phyloP scores from a whole-genome alignment of 2,113 vertebrate genomes.

The Rhineura floridana region DNA sequence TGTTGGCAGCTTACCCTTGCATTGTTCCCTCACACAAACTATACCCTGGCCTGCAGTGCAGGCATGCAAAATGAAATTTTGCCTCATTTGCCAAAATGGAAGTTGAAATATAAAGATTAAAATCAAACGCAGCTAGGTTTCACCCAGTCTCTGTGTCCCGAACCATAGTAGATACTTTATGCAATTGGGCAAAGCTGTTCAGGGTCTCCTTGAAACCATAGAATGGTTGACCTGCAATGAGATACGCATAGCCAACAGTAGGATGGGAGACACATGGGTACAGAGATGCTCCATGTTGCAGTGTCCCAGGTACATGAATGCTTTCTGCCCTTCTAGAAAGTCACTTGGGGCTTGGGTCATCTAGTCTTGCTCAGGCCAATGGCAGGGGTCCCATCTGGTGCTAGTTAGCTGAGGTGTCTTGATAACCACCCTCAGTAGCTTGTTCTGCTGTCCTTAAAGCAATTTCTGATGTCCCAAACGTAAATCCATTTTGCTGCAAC shows the following conservation, averaged over 20 bases:
- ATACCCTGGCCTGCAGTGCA: not conserved
- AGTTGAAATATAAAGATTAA: not conserved
- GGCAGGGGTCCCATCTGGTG: not conserved
- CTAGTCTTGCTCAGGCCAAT: not conserved
- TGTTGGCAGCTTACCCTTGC: not conserved
- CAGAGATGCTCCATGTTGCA: not conserved
- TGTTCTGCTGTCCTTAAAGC: not conserved
- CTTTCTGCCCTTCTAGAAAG: not conserved
- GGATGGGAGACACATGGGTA: not conserved
- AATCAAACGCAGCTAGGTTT: not conserved
- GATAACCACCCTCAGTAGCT: not conserved
- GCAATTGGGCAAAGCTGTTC: not conserved
- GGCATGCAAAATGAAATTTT: not conserved
- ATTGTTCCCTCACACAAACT: not conserved
- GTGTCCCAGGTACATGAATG: not conserved
- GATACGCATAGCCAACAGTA: not conserved
- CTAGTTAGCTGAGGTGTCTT: not conserved
- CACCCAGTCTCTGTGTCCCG: not conserved
- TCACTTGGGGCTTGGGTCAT: not conserved
- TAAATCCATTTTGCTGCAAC: not conserved
- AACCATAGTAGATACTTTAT: not conserved
- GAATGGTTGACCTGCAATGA: not conserved
- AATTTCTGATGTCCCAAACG: not conserved
- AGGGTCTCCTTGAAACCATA: not conserved
- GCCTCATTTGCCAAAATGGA: not conserved